A percentile compares a stretch with the other conserved stretches of the same genome.
These are phyloP conservation scores for Urocolius indicus DNA, from an alignment of 2,113 vertebrate genomes.

Conservation along the genomic window DNA sequence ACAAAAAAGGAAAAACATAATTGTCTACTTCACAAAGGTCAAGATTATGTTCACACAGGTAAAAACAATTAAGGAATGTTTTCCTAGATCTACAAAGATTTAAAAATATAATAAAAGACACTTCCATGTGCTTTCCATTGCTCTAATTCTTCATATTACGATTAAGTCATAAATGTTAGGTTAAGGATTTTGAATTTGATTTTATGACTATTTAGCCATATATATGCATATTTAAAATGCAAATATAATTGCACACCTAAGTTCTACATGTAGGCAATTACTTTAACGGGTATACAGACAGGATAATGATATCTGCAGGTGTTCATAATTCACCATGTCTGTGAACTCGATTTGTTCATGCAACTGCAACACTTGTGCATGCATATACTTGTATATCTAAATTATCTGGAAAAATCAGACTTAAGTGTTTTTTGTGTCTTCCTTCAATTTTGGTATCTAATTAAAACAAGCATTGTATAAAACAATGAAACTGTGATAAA, in stretches of 20 bases:
- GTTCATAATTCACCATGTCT: slow-evolving; percentile 21
- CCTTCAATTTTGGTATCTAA: background rate
- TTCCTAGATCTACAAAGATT: background rate
- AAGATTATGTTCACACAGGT: background rate
- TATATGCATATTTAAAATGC: slow-evolving; percentile 7
- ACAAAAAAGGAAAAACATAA: background rate
- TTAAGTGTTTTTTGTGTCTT: background rate
- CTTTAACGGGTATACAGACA: background rate
- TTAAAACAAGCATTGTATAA: background rate
- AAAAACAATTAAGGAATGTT: background rate
- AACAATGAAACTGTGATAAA: background rate
- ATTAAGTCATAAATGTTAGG: background rate
- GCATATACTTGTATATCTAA: background rate
- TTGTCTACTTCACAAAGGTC: background rate
- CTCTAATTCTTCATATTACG: background rate
- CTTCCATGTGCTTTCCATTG: background rate
- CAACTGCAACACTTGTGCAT: background rate
- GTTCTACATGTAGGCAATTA: slow-evolving; percentile 11
- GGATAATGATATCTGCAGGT: slow-evolving; percentile 18
- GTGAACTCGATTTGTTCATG: background rate
- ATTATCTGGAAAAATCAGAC: background rate
- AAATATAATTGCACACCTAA: background rate
- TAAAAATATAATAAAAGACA: background rate
- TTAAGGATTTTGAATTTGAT: background rate
- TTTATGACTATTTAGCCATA: background rate